These are phyloP conservation scores for Terebella lapidaria DNA, from an alignment of 2,888 invertebrate species.

Conservation along the genomic window DNA sequence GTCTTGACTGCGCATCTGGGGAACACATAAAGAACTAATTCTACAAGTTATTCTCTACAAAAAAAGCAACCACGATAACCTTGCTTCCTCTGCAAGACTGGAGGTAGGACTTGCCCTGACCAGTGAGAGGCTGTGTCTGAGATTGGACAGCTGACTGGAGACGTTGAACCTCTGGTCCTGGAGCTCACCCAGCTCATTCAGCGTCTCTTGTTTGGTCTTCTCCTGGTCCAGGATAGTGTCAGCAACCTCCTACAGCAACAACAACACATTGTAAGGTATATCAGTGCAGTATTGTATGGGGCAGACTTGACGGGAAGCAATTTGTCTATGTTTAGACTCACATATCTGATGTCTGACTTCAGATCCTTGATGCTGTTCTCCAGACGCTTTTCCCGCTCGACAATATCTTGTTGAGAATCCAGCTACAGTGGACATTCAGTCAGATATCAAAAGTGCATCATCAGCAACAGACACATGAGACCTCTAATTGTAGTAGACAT, in stretches of 20 bases:
- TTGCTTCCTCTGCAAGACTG: too few relatives aligned
- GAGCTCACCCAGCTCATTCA: neutral
- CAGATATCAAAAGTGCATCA: neutral
- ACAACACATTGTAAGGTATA: too few relatives aligned
- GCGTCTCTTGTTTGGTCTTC: neutral
- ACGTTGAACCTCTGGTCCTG: neutral
- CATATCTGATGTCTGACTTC: constrained; percentile 21
- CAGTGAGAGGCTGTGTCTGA: neutral
- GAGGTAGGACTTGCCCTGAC: too few relatives aligned
- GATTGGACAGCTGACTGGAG: neutral
- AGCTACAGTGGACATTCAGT: constrained; percentile 5
- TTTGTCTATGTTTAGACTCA: neutral
- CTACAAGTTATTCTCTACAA: neutral
- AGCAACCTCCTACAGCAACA: neutral
- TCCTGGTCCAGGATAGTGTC: neutral
- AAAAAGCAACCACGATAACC: too few relatives aligned
- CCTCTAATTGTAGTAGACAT: neutral
- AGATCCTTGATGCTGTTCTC: constrained; percentile 17
- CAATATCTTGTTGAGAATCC: constrained; percentile 15
- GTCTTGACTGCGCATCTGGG: neutral
- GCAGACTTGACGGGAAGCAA: neutral
- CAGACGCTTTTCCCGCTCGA: constrained; percentile 14
- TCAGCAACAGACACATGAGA: neutral
- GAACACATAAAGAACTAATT: neutral
- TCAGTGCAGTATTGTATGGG: too few relatives aligned